Evolutionary conservation across 2,113 vertebrate species (phyloP).

Genomic region (Pterocles orientalis): DNA sequence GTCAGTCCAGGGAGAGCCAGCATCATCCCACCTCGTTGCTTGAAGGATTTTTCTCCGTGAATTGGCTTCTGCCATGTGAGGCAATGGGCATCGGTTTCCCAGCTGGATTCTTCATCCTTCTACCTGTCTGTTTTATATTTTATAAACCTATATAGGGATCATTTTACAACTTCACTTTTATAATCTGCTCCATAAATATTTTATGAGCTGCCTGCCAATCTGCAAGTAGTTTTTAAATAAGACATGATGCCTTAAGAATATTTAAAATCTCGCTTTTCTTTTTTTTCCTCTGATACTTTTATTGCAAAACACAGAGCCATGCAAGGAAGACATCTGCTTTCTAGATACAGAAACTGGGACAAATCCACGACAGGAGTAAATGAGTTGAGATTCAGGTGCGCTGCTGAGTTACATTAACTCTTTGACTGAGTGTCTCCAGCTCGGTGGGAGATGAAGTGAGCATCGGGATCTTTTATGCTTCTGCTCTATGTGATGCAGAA

Average conservation of each 20-base stretch:
- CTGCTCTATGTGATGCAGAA: neutral
- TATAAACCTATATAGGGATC: slow-evolving; percentile 56
- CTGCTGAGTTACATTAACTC: slow-evolving; percentile 4
- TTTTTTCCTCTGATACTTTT: slow-evolving; percentile 14
- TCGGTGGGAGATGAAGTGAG: neutral
- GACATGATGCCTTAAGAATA: slow-evolving; percentile 60
- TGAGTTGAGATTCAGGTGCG: slow-evolving; percentile 27
- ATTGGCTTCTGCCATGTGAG: neutral
- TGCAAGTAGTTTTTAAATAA: slow-evolving; percentile 65
- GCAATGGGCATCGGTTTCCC: neutral
- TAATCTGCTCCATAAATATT: slow-evolving; percentile 61
- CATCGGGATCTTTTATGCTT: neutral
- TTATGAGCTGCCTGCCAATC: slow-evolving; percentile 53
- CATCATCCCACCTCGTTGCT: neutral
- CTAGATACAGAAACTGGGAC: slow-evolving; percentile 15
- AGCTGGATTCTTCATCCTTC: slow-evolving; percentile 33
- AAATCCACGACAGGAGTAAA: neutral
- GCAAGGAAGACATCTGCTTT: slow-evolving; percentile 23
- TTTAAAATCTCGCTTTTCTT: slow-evolving; percentile 36
- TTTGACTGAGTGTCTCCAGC: neutral
- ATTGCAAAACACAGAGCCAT: slow-evolving; percentile 25
- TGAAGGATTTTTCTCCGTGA: neutral
- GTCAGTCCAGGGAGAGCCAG: neutral
- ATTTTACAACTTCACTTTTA: slow-evolving; percentile 68
- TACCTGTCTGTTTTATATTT: slow-evolving; percentile 49